Conservation (phyloP, 2,888 invertebrate genomes). For the Protodeltote pygarga region DNA sequence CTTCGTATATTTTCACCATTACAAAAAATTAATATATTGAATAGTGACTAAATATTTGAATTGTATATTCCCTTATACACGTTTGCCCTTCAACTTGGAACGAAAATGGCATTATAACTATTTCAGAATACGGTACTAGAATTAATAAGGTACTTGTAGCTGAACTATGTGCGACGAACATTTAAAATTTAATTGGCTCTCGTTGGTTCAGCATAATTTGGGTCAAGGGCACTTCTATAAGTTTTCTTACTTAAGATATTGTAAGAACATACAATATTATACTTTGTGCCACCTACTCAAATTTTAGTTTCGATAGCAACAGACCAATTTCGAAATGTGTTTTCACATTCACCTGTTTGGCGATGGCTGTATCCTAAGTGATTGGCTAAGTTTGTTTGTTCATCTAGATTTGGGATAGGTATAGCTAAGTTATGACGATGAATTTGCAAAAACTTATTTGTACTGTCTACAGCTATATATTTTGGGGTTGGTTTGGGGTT, state of each 20-base stretch:
- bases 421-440: not conserved
- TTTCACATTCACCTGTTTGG: slow-evolving; percentile 5
- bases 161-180: not conserved
- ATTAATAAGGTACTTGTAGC: not conserved
- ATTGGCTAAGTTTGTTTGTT: slow-evolving; percentile 6
- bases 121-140: slow-evolving; percentile 3
- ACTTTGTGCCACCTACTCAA: not conserved
- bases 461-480: too few relatives aligned
- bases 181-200: slow-evolving; percentile 25
- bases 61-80: too few relatives aligned
- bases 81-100: too few relatives aligned
- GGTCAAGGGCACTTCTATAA: slow-evolving; percentile 14
- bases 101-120: not conserved
- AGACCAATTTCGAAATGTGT: slow-evolving; percentile 14
- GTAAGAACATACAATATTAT: not conserved
- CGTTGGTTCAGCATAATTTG: slow-evolving; percentile 7
- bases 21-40: too few relatives aligned
- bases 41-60: too few relatives aligned
- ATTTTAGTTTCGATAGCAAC: not conserved
- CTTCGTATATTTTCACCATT: too few relatives aligned
- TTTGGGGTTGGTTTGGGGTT: too few relatives aligned
- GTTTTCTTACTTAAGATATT: slow-evolving; percentile 16
- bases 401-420: not conserved
- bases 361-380: slow-evolving; percentile 3
- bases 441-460: not conserved